phyloP scores from a whole-genome alignment of 2,888 invertebrate genomes.

The Acleris laterana region DNA sequence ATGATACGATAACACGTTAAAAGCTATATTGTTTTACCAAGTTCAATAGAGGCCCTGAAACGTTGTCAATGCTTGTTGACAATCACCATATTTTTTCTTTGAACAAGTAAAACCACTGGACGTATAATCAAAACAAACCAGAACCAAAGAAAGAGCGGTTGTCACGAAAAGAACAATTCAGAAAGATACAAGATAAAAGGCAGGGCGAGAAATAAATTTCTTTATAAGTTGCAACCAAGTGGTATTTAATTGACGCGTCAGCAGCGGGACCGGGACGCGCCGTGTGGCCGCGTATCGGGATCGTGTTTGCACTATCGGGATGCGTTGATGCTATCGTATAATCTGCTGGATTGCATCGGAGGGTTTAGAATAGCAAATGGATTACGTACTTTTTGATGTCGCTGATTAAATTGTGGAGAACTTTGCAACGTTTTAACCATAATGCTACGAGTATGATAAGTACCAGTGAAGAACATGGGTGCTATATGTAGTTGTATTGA shows the following conservation, averaged over 20 bases:
- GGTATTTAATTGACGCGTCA: slow-evolving; percentile 74
- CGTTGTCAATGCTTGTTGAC: no score
- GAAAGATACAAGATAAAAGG: slow-evolving; percentile 73
- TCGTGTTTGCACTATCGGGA: slow-evolving; percentile 9
- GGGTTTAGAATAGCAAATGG: neutral
- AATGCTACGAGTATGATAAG: no score
- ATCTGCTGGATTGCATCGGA: neutral
- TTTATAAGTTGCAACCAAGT: slow-evolving; percentile 66
- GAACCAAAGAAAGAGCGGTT: no score
- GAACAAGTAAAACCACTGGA: slow-evolving; percentile 59
- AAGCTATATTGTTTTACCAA: no score
- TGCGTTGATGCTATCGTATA: slow-evolving; percentile 20
- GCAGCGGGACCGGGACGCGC: slow-evolving; percentile 46
- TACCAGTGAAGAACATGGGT: no score
- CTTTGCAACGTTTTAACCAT: no score
- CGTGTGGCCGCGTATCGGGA: slow-evolving; percentile 31
- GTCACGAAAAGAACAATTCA: slow-evolving; percentile 74
- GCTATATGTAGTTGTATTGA: no score
- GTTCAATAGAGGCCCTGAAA: no score
- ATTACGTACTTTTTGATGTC: neutral
- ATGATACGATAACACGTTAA: no score
- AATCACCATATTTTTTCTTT: no score
- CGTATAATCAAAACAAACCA: no score
- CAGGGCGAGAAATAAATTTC: slow-evolving; percentile 73
- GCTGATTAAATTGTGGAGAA: no score